Conservation (phyloP, 1,140 invertebrate genomes). For the Caenorhabditis brenneri region DNA sequence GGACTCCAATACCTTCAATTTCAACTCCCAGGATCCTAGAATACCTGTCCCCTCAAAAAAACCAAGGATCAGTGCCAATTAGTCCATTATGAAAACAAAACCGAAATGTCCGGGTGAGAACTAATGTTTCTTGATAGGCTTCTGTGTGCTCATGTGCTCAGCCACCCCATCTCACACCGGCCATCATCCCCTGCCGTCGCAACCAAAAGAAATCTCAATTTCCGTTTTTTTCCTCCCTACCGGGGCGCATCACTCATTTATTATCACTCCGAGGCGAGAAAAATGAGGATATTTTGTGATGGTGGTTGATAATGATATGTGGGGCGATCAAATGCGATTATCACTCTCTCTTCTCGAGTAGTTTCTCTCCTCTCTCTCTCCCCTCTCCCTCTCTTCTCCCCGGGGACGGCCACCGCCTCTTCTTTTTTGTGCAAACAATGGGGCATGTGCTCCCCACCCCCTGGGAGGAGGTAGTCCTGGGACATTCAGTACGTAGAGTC, state of each 20-base stretch:
- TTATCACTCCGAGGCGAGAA: not conserved
- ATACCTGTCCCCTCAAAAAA: not conserved
- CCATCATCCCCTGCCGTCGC: not conserved
- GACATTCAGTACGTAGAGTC: not conserved
- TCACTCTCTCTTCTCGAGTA: not conserved
- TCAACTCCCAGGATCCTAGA: too few relatives aligned
- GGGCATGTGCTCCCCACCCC: not conserved
- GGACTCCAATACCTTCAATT: too few relatives aligned
- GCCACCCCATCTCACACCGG: not conserved
- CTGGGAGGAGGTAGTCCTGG: not conserved
- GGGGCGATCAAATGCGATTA: not conserved
- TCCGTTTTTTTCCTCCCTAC: not conserved
- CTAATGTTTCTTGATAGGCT: not conserved
- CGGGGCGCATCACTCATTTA: not conserved
- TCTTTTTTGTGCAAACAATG: constrained; percentile 26
- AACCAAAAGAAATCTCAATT: not conserved
- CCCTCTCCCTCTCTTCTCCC: not conserved
- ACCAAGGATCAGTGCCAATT: not conserved
- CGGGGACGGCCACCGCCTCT: constrained; percentile 1
- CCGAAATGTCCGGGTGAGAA: constrained; percentile 19
- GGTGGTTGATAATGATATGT: not conserved
- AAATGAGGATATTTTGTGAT: constrained; percentile 6
- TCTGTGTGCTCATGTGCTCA: constrained; percentile 38
- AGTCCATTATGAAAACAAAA: not conserved
- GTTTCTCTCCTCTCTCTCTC: too few relatives aligned